Evolutionary conservation across 2,888 invertebrate genomes (phyloP).

Genomic region (Zygothrica quintamaculata): DNA sequence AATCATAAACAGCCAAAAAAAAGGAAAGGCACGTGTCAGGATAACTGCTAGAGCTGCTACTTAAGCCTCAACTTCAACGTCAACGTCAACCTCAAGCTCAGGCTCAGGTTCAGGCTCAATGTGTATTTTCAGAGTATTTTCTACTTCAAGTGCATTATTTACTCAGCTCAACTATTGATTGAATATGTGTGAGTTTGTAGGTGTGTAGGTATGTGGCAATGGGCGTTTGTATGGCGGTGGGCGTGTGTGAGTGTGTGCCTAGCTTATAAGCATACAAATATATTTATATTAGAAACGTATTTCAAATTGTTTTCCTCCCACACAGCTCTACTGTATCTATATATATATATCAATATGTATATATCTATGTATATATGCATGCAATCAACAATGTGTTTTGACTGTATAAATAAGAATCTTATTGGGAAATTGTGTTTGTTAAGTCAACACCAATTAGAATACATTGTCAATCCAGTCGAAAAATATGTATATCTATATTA

Average conservation of each 20-base stretch:
- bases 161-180: not conserved
- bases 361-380: conserved; percentile 35
- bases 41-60: too few relatives aligned
- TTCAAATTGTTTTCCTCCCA: too few relatives aligned
- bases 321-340: not conserved
- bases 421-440: conserved; percentile 24
- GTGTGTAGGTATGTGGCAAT: too few relatives aligned
- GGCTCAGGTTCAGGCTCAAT: too few relatives aligned
- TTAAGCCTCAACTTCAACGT: too few relatives aligned
- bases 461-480: conserved; percentile 57
- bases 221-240: too few relatives aligned
- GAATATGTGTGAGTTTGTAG: not conserved
- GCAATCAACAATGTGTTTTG: conserved; percentile 53
- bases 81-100: too few relatives aligned
- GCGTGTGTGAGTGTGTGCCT: not conserved
- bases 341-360: conserved; percentile 8
- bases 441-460: conserved; percentile 67
- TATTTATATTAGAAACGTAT: too few relatives aligned
- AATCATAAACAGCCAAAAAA: too few relatives aligned
- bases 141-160: conserved; percentile 13
- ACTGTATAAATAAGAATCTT: conserved; percentile 16
- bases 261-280: not conserved
- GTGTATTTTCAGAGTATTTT: too few relatives aligned
- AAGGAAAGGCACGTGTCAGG: too few relatives aligned
- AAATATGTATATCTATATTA: too few relatives aligned